These are phyloP conservation scores for Anas bernieri DNA, from an alignment of 2,797 vertebrate genomes.

Conservation along the genomic window DNA sequence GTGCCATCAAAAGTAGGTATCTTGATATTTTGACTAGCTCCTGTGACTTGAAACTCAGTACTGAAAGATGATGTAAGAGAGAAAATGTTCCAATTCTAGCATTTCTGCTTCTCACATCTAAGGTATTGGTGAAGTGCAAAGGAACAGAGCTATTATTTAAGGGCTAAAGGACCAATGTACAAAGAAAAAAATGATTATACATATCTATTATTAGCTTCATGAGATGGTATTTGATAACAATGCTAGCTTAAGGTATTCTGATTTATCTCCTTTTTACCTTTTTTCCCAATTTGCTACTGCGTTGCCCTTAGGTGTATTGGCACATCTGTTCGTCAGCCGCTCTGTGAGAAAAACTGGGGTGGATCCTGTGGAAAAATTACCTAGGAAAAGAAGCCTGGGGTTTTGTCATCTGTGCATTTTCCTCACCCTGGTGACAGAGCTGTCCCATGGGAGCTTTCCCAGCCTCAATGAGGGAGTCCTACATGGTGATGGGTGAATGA, in stretches of 20 bases:
- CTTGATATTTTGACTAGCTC: neutral
- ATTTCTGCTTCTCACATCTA: neutral
- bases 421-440: neutral
- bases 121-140: neutral
- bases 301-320: neutral
- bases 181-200: neutral
- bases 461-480: neutral
- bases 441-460: neutral
- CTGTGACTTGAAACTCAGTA: neutral
- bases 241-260: neutral
- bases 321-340: too few relatives aligned
- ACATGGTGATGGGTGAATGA: neutral
- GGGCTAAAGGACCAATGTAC: neutral
- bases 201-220: neutral
- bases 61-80: neutral
- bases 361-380: neutral
- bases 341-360: neutral
- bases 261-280: neutral
- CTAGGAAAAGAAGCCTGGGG: neutral
- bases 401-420: neutral
- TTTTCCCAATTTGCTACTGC: neutral
- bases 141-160: neutral
- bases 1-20: neutral
- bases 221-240: neutral
- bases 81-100: neutral